Base-by-base conservation (phyloP, 2,888 invertebrate species). In the Xestia xanthographa region DNA sequence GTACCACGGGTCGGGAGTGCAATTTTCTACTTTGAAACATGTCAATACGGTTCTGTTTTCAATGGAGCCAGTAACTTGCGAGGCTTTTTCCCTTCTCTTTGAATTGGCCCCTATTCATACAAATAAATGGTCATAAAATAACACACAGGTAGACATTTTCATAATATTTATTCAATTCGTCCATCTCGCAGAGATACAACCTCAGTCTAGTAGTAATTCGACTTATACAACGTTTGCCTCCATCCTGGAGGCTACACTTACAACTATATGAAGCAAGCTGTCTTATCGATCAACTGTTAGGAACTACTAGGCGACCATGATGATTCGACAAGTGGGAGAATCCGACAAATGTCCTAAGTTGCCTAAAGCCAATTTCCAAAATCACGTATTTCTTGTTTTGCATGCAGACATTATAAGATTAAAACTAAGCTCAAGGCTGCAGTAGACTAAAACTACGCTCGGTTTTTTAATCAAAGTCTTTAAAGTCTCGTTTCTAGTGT, bases 201-300 rank as follows among this genome's bases (percentile, higher is more conserved):
- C 68, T 83, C 86, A 84, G 86, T 83, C 87, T 79, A 84, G 60
- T 58, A 68, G 71, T 83, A 86, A 79, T 83, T 84, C 71, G 74
- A 84, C 86, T 79, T 66, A 79, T 26, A 79, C 53, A 48, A 43
- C 29, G 38, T 41, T 63, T 56, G 60, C 9, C 34, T 48, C 65
- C 29, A 26, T 34, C n/a, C 63, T 68, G 45, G 43, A 85, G 60
- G 71, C 68, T 62, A 50, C 14, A 68, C 83, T 77, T 82, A 82
- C 6, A 82, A 34, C 34, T 81, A 60, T 50, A 72, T n/a, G 29
- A 38, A 67, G 56, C 38, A 53, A 26, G 41, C 6, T 29, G 38
- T 60, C 53, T 77, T 63, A 69, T 45, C 68, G 66, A 69, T 29
- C 58, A 76, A 63, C n/a, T 41, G 20, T 29, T 9, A 29, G 29